phyloP scores from a whole-genome alignment of 2,888 invertebrate species.

The Amorpha juglandis region DNA sequence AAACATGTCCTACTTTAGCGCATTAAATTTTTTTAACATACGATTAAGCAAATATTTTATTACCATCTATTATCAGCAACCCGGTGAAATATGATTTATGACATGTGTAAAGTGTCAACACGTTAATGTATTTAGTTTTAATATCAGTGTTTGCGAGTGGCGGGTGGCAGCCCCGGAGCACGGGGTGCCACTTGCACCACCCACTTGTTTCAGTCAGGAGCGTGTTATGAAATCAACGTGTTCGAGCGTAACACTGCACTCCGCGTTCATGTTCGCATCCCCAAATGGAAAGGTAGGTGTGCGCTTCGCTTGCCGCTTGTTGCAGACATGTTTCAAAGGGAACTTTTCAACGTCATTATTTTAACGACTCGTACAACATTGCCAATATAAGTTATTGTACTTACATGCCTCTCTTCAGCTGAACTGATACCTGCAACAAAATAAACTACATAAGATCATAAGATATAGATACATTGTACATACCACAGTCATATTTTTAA shows the following conservation, averaged over 20 bases:
- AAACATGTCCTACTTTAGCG: slow-evolving; percentile 1
- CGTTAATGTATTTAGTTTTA: not conserved
- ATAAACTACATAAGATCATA: slow-evolving; percentile 29
- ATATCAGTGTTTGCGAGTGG: not conserved
- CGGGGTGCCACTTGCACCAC: slow-evolving; percentile 75
- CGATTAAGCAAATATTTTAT: not conserved
- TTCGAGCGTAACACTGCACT: slow-evolving; percentile 78
- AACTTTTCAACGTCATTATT: slow-evolving; percentile 65
- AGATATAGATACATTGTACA: not conserved
- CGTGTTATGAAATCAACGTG: slow-evolving; percentile 84
- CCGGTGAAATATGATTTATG: not conserved
- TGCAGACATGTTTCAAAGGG: slow-evolving; percentile 74
- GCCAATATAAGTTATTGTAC: slow-evolving; percentile 72
- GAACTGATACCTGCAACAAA: slow-evolving; percentile 81
- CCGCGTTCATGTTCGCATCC: slow-evolving; percentile 69
- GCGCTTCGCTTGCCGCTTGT: slow-evolving; percentile 56
- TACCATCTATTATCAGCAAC: not conserved
- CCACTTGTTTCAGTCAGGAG: slow-evolving; percentile 79
- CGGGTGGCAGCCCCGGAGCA: slow-evolving; percentile 33
- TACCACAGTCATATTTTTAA: slow-evolving; percentile 25
- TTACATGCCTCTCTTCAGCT: slow-evolving; percentile 82
- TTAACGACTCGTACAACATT: slow-evolving; percentile 64
- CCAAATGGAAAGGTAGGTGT: slow-evolving; percentile 76
- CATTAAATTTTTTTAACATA: not conserved
- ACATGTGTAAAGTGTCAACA: not conserved